Conservation (phyloP, 2,888 invertebrate genomes). For the Pseudanteris insignis region DNA sequence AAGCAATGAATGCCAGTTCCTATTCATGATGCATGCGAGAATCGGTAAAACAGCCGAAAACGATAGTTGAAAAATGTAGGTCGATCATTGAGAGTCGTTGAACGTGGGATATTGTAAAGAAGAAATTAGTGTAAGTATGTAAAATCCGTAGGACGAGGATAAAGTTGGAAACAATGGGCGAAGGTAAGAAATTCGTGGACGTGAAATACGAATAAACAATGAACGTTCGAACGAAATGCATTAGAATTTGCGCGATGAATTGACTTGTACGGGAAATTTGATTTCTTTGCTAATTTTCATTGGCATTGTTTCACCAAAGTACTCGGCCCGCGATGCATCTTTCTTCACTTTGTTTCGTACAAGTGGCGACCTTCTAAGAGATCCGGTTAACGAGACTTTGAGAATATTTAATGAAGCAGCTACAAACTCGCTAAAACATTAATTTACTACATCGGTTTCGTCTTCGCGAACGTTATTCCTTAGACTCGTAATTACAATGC, state of each 20-base stretch:
- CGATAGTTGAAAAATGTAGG: conserved; percentile 55
- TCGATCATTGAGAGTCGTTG: conserved; percentile 63
- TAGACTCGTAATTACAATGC: conserved; percentile 15
- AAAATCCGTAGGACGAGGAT: conserved; percentile 17
- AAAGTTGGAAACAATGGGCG: conserved; percentile 18
- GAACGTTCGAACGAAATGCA: conserved; percentile 18
- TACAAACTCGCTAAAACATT: conserved; percentile 26
- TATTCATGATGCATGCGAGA: conserved; percentile 46
- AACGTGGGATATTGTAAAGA: conserved; percentile 55
- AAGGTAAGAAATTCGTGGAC: conserved; percentile 1
- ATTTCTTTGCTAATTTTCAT: conserved; percentile 42
- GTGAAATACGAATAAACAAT: conserved; percentile 6
- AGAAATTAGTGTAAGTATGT: conserved; percentile 5
- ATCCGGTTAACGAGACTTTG: conserved; percentile 41
- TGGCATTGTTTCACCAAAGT: conserved; percentile 19
- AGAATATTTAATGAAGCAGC: conserved; percentile 41
- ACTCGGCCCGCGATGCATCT: conserved; percentile 20
- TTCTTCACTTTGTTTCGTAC: conserved; percentile 16
- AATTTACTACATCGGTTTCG: conserved; percentile 41
- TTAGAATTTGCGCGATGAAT: conserved; percentile 44
- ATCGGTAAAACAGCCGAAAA: conserved; percentile 54
- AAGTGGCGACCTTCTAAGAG: conserved; percentile 18
- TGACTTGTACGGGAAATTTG: conserved; percentile 43
- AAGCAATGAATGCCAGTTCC: no score
- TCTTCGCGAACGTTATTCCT: conserved; percentile 22